Evolutionary conservation across 2,113 vertebrate species (phyloP), one percentile per base, ranked within the genome.

Genomic region (Plectropomus leopardus): DNA sequence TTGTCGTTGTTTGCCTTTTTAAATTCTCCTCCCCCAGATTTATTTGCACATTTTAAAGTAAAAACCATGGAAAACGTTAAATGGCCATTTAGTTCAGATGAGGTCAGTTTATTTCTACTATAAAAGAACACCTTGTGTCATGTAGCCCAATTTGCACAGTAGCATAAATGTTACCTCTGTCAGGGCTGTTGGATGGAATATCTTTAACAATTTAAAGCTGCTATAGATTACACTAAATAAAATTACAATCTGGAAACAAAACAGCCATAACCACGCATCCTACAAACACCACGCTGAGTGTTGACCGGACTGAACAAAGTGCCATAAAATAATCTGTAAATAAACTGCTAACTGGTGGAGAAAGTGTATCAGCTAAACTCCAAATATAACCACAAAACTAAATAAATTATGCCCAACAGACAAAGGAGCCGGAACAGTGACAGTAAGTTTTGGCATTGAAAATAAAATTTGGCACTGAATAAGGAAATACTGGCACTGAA

Each of bases 31-130:
- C 74, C 63, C 73, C 82, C 69, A 40, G 74, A 83, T 84, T 92
- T 83, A 82, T 92, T 93, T 93, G 87, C 89, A 92, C 90, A 90
- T 92, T 82, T 83, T 82, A 63, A 70, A 72, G 69, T 32, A 36
- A 17, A 55, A 66, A 44, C 28, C 34, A 28, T 36, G 4, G 32
- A 70, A 64, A 76, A 55, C 36, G 48, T n/a, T 26, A n/a, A 80
- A 21, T 28, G 44, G 67, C 42, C 64, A 42, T 81, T n/a, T 88
- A 47, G 21, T 85, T 85, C 10, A 74, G 45, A 69, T 67, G 32
- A 86, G 51, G 63, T 72, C 55, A 16, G 47, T 71, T 76, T 70
- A 42, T 84, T 79, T 78, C 48, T 70, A 53, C 44, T 66, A 1
- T 50, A 30, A 72, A 72, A 58, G 65, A 69, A 44, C 73, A 79